A percentile compares a stretch with the other conserved stretches of the same genome.
These are phyloP conservation scores for Ceratina australensis DNA, from an alignment of 1,140 invertebrate species.

Conservation along the genomic window DNA sequence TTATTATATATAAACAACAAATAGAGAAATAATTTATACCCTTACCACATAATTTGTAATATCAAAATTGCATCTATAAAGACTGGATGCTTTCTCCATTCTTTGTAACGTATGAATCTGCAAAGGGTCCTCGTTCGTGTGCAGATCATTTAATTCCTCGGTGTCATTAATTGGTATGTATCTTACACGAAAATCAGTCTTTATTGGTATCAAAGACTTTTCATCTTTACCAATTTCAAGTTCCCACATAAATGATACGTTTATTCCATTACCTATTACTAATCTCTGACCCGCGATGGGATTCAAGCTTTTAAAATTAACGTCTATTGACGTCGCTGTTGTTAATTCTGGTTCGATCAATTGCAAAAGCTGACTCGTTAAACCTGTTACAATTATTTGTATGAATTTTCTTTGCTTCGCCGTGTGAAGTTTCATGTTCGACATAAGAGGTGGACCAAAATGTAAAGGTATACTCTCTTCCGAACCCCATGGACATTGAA, in stretches of 20 bases:
- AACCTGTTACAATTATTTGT: constrained; percentile 87
- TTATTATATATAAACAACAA: constrained; percentile 15
- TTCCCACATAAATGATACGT: constrained; percentile 91
- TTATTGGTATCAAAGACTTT: constrained; percentile 81
- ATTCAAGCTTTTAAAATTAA: constrained; percentile 84
- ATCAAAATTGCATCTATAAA: constrained; percentile 81
- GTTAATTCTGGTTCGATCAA: constrained; percentile 82
- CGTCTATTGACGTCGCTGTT: constrained; percentile 78
- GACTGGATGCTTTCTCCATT: constrained; percentile 72
- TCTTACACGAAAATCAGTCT: constrained; percentile 85
- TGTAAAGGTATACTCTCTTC: constrained; percentile 85
- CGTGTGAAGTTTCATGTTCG: constrained; percentile 89
- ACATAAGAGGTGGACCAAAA: constrained; percentile 90
- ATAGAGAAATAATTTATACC: constrained; percentile 33
- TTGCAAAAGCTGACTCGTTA: constrained; percentile 81
- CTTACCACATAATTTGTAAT: constrained; percentile 84
- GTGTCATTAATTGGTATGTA: constrained; percentile 81
- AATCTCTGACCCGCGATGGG: constrained; percentile 81
- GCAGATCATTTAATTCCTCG: constrained; percentile 70
- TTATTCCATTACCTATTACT: constrained; percentile 84
- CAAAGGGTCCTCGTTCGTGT: constrained; percentile 72
- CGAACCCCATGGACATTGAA: constrained; percentile 88
- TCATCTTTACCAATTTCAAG: constrained; percentile 83
- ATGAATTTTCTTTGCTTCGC: constrained; percentile 90
- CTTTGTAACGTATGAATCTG: constrained; percentile 75